A percentile compares a stretch with the other conserved stretches of the same genome.
These are phyloP conservation scores for Bombus turneri DNA, from an alignment of 1,140 invertebrate species.

Conservation along the genomic window DNA sequence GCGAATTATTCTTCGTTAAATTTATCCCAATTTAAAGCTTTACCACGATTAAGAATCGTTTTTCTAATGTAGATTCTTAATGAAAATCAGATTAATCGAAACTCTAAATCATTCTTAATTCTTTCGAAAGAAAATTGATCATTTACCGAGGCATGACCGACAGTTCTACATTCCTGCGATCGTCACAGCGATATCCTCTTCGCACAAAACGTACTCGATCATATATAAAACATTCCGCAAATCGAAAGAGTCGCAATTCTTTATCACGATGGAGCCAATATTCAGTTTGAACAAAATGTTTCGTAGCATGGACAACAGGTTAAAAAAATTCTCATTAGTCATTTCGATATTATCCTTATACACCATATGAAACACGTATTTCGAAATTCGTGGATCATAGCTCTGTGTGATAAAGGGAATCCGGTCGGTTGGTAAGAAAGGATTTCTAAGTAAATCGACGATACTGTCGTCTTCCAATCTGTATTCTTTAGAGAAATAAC, in stretches of 20 bases:
- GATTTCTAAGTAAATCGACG: background rate
- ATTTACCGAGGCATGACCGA: background rate
- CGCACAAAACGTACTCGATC: background rate
- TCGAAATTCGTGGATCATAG: background rate
- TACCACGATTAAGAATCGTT: background rate
- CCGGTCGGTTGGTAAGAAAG: background rate
- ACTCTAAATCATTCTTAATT: no score
- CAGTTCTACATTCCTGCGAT: background rate
- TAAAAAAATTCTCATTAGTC: background rate
- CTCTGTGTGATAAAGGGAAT: background rate
- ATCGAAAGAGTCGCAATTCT: background rate
- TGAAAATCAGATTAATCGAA: no score
- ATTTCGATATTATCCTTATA: background rate
- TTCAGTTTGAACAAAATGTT: background rate
- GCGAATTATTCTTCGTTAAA: no score
- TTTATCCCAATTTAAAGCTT: background rate
- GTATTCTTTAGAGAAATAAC: background rate
- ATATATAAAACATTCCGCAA: background rate
- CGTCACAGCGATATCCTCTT: background rate
- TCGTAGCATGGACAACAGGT: background rate
- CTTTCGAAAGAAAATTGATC: no score
- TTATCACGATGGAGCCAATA: background rate
- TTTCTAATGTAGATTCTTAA: background rate
- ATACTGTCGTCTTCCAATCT: no score
- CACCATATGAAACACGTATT: background rate